phyloP scores from a whole-genome alignment of 2,113 vertebrate species.

The Oncorhynchus tshawytscha region DNA sequence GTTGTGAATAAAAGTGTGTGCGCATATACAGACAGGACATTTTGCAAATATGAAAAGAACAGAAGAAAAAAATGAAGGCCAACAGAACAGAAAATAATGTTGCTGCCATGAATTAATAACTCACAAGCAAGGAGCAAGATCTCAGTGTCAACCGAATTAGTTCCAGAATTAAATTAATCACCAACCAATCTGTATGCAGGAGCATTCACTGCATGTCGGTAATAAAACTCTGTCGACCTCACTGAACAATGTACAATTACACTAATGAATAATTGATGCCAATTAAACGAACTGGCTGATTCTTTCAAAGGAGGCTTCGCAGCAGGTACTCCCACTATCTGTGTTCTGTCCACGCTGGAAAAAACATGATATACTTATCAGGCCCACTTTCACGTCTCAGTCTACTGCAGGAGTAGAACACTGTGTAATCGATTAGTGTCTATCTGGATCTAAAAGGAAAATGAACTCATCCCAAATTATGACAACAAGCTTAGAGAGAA shows the following conservation, averaged over 20 bases:
- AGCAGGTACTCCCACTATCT: slow-evolving; percentile 83
- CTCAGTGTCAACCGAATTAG: slow-evolving; percentile 12
- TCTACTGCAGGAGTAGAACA: not conserved
- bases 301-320: slow-evolving; percentile 92
- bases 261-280: slow-evolving; percentile 31
- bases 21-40: slow-evolving; percentile 12
- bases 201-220: slow-evolving; percentile 17
- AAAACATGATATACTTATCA: not conserved
- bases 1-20: slow-evolving; percentile 54
- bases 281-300: slow-evolving; percentile 86
- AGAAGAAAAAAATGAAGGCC: not conserved
- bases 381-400: not conserved
- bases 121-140: slow-evolving; percentile 22
- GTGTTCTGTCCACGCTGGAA: slow-evolving; percentile 87
- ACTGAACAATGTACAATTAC: slow-evolving; percentile 40
- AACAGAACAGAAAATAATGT: not conserved
- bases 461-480: too few relatives aligned
- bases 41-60: slow-evolving; percentile 57
- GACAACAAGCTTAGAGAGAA: not conserved
- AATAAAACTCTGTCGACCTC: slow-evolving; percentile 12
- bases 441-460: not conserved
- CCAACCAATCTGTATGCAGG: slow-evolving; percentile 4
- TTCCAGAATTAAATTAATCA: slow-evolving; percentile 39
- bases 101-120: slow-evolving; percentile 10
- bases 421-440: not conserved